Conservation (phyloP, 2,113 vertebrate genomes). For the Calcarius ornatus region DNA sequence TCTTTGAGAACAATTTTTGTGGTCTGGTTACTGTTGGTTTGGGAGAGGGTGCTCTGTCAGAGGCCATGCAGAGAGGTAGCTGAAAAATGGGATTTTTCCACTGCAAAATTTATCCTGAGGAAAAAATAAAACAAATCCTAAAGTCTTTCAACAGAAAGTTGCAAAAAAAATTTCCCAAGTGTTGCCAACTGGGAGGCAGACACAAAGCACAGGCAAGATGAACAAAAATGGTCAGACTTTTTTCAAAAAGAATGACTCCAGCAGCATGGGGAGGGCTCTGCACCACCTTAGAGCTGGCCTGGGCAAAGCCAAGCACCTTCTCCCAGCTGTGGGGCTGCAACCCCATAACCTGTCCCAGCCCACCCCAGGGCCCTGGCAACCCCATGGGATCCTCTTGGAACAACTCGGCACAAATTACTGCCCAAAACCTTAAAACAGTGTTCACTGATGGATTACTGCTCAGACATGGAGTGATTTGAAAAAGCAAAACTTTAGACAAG, state of each 20-base stretch:
- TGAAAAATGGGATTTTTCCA: constrained; percentile 59
- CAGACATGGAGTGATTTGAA: background rate
- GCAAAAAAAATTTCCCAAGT: background rate
- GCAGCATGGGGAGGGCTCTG: background rate
- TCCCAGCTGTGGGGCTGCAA: background rate
- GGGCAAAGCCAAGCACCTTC: background rate
- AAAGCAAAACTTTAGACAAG: background rate
- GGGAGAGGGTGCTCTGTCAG: constrained; percentile 38
- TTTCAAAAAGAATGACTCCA: background rate
- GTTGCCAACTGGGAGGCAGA: background rate
- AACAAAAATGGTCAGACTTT: constrained; percentile 35
- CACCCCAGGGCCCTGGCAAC: background rate
- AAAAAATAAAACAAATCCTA: background rate
- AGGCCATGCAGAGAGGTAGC: background rate
- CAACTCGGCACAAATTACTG: background rate
- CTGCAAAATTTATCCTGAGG: background rate
- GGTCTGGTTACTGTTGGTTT: constrained; percentile 49
- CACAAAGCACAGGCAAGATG: background rate
- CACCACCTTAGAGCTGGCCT: background rate
- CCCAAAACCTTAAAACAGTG: background rate
- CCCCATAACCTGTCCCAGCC: background rate
- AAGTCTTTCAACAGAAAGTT: constrained; percentile 27
- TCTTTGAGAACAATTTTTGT: constrained; percentile 44
- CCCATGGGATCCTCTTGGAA: background rate
- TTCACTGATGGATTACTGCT: background rate